These are phyloP conservation scores for Linnaemya tessellans DNA, from an alignment of 2,888 invertebrate genomes.

Conservation along the genomic window DNA sequence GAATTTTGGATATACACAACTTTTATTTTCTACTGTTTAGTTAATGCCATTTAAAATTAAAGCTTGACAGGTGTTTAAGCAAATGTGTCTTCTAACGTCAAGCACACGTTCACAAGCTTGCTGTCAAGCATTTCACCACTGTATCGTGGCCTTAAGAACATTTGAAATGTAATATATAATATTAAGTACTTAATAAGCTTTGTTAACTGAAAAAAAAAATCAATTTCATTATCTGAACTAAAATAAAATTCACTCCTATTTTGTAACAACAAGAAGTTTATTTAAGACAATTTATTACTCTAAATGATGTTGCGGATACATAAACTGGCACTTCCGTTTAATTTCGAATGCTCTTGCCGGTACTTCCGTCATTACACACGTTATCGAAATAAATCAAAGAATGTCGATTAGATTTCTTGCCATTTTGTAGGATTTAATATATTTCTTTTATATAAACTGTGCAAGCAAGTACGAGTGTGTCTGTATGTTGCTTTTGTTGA, in stretches of 20 bases:
- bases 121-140: too few species aligned
- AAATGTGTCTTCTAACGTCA: too few species aligned
- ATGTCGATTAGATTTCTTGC: background rate
- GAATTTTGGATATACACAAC: too few species aligned
- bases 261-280: background rate
- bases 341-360: constrained; percentile 7
- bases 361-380: constrained; percentile 8
- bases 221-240: background rate
- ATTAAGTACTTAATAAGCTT: too few species aligned
- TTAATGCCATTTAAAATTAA: too few species aligned
- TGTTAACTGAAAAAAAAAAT: background rate
- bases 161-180: too few species aligned
- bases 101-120: too few species aligned
- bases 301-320: background rate
- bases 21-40: too few species aligned
- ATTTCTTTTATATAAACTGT: constrained; percentile 15
- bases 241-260: background rate
- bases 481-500: background rate
- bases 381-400: constrained; percentile 21
- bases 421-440: constrained; percentile 10
- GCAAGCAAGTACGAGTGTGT: background rate
- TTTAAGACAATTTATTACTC: background rate
- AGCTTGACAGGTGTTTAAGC: too few species aligned
- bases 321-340: constrained; percentile 22
- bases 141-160: too few species aligned